Base-by-base conservation (phyloP, 2,888 invertebrate species). In the Volucella bombylans region DNA sequence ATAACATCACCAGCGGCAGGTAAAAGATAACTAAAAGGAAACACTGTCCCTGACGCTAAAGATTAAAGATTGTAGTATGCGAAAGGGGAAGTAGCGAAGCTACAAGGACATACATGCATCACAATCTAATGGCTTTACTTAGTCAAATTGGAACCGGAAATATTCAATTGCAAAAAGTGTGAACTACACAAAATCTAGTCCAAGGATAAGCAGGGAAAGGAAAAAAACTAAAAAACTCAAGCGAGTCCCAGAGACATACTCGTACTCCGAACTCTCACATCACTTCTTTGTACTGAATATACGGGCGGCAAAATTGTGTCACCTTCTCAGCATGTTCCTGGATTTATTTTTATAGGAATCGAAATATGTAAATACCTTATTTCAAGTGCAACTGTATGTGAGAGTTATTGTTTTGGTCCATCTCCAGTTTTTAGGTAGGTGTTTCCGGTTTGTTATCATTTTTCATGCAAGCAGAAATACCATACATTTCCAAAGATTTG, bases 71-170 rank as follows among this genome's bases (percentile, higher is more conserved):
- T 18, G 8, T 55, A 14, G 23, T 41, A 49, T 14, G 31, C 6
- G 39, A 15, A 11, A 2, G 23, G 1, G 31, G 8, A 38, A 4
- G 12, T 65, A 47, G 45, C n/a, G 12, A 54, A 31, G 18, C 15
- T 14, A 49, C 10, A 72, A 78, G 61, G 61, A 82, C 78, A 64
- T 49, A 8, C 8, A 64, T 31, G 6, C 31, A 72, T 39, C 69
- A 61, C 55, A 67, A 71, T 83, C 80, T 80, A 71, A 80, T 80
- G 76, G 71, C 76, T 81, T 85, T 85, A 85, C 85, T 85, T 81
- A 85, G 71, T 47, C 72, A 85, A 85, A 85, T 85, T 85, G 76
- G 57, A 81, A 81, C 71, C 74, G 85, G 85, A 85, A 72, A 72
- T 81, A 64, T 67, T 71, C 67, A 74, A 73, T 69, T 82, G 73